phyloP scores from a whole-genome alignment of 2,888 invertebrate genomes.

The Eurytoma californica region DNA sequence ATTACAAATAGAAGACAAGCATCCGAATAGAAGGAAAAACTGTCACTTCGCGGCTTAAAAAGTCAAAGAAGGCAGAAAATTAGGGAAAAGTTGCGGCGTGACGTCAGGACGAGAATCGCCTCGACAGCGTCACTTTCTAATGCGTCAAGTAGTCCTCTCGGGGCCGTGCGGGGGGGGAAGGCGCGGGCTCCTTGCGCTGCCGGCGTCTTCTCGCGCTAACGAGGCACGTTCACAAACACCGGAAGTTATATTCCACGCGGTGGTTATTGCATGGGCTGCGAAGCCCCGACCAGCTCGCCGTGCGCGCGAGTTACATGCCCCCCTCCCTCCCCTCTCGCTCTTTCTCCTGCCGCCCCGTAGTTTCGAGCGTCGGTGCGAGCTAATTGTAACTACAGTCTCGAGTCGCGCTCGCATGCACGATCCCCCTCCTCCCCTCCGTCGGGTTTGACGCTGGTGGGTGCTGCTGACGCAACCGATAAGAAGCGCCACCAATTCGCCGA shows the following conservation, averaged over 20 bases:
- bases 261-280: conserved; percentile 55
- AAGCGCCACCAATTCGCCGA: conserved; percentile 9
- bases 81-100: not conserved
- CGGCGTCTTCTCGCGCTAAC: conserved; percentile 51
- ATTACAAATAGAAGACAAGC: too few species aligned
- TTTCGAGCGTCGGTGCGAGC: conserved; percentile 42
- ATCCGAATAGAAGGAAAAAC: conserved; percentile 1
- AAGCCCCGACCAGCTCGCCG: conserved; percentile 50
- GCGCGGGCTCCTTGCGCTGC: not conserved
- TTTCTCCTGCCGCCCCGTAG: conserved; percentile 29
- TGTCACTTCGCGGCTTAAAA: not conserved
- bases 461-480: conserved; percentile 42
- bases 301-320: conserved; percentile 53
- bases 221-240: conserved; percentile 58
- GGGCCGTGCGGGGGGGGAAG: not conserved
- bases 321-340: conserved; percentile 28
- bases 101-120: not conserved
- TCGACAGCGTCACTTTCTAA: conserved; percentile 43
- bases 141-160: conserved; percentile 18
- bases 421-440: not conserved
- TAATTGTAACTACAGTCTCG: conserved; percentile 54
- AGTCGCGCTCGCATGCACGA: conserved; percentile 24
- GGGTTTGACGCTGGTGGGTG: not conserved
- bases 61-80: not conserved
- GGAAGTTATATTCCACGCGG: conserved; percentile 56